Evolutionary conservation across 2,113 vertebrate species (phyloP), one percentile per base, ranked within the genome.

Genomic region (Motacilla tschutschensis): DNA sequence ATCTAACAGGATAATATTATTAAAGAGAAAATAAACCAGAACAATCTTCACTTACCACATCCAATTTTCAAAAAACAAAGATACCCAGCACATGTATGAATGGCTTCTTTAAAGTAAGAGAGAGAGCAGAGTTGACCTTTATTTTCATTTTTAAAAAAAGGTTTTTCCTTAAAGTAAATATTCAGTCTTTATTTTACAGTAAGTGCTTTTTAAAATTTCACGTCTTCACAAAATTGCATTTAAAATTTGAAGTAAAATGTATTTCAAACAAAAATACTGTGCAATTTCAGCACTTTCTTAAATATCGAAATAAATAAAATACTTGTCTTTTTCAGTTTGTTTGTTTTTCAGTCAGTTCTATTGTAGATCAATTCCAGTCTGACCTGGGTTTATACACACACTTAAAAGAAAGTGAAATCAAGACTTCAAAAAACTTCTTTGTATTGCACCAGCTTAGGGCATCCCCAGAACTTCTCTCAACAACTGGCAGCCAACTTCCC

Each of bases 261-360:
- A 96, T 92, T 95, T 96, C 94, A 95, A 97, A 97, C 96, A 96
- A 97, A 97, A 97, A 97, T 97, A 97, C 76, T 93, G 96, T 97
- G 97, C 96, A 93, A 89, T 33, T 81, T 92, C 87, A 95, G 96
- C 95, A 96, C 96, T 87, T 93, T 96, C 88, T 97, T 96, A 97
- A 97, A 97, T 97, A 97, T 93, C 6, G 94, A 97, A 97, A 97
- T 97, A 97, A 97, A 97, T 97, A 97, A 97, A 96, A 97, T 96
- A 97, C 91, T 95, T 94, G 85, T 96, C 79, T 96, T 94, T 96
- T 87, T 94, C 93, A 93, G 88, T 85, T 95, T 90, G 90, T 90
- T 94, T 91, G 87, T 92, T 94, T 96, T 96, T 96, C 94, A 95
- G 95, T 97, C 94, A 92, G 85, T 96, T 96, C 92, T 96, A 94